Evolutionary conservation across 2,888 invertebrate species (phyloP), one percentile per base, ranked within the genome.

Genomic region (Aproaerema taeniolella): DNA sequence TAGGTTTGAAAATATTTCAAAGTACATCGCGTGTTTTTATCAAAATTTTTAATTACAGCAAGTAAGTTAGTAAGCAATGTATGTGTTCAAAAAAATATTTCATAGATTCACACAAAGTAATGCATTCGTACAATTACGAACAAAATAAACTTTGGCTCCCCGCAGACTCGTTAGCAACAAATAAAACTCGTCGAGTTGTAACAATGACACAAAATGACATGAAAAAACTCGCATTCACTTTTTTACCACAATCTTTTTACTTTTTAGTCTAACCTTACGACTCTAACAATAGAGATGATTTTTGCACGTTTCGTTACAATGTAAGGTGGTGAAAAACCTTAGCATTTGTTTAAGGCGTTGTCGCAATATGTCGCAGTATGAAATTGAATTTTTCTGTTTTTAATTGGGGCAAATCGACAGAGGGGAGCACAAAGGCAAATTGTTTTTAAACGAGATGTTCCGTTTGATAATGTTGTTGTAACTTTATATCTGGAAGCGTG

Each of bases 261-360:
- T 1, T 2, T 1, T 12, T 0, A 0, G 1, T 4, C n/a, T 14
- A 39, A n/a, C 33, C 40, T 46, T 61, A 61, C 42, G 5, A 29
- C 0, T 0, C 0, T 0, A 9, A 2, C 1, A 0, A 0, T 14
- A 67, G 69, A 44, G 36, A 63, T n/a, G 30, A 51, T 40, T 56
- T 40, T 69, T 1, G n/a, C n/a, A n/a, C n/a, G 20, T 20, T 20
- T 6, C 20, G 8, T 20, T 20, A 20, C 5, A 20, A 8, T 20
- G 20, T 20, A 20, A 6, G 20, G 39, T 41, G 54, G 50, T 43
- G 50, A 61, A 57, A 64, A 67, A 65, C 67, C 69, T 71, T 2
- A 20, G 75, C 85, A 85, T 83, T 85, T 83, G 85, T 78, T 67
- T 72, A 71, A 81, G 83, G 85, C 85, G 85, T 78, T 67, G 70